Base-by-base conservation (phyloP, 2,113 vertebrate genomes). In the Promerops cafer region DNA sequence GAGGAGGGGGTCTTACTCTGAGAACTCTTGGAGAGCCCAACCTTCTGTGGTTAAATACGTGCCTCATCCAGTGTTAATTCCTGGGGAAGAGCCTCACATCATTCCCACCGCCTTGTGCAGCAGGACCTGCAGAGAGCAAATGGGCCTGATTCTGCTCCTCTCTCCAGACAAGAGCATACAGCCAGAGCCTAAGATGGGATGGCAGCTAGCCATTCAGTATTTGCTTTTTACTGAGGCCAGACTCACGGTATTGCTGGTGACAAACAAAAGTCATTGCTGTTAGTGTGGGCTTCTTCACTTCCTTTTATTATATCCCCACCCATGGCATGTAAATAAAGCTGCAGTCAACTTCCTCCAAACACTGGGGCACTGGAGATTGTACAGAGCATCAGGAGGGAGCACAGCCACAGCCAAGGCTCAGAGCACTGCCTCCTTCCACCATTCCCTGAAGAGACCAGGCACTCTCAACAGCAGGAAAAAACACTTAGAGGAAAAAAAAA, bases 281-380 rank as follows among this genome's bases (percentile, higher is more conserved):
- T 61, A 66, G 39, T 37, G 39, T 56, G 75, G 47, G 52, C 60
- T 95, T 92, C 93, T 93, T 92, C 13, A 52, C 68, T 95, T 96
- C 91, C 86, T 96, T 90, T 93, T 80, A 66, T 91, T 91, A 45
- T 53, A 83, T 61, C 60, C 72, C 50, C 79, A 93, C 76, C 79
- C 82, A 40, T 70, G 54, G 50, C 87, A 77, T 9, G 47, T 90
- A 93, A 96, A 94, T 86, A 96, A 95, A 94, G 71, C 63, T 83
- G 39, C 47, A 77, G 75, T 75, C 40, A 39, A 50, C 60, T 85
- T 92, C 85, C 82, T 83, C 70, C 22, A 2, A 85, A 42, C 60
- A 40, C 33, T 30, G 35, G 33, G 16, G 27, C 19, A 42, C 28
- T 22, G 49, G 69, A 74, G 78, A 61, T 1, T 47, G 27, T 30